phyloP scores from a whole-genome alignment of 2,888 invertebrate genomes.

The Ethmia dodecea region DNA sequence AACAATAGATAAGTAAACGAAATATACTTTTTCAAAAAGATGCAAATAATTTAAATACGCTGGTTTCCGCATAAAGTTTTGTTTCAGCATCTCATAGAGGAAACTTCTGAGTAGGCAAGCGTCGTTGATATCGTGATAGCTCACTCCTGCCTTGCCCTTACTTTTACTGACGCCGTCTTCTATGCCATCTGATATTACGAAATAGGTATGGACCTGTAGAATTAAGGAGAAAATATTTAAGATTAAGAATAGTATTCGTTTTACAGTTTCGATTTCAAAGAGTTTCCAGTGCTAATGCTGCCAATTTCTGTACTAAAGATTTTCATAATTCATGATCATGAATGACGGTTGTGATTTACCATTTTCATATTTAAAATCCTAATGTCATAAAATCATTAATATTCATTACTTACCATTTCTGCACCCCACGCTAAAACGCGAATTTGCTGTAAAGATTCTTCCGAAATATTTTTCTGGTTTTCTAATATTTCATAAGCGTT shows the following conservation, averaged over 20 bases:
- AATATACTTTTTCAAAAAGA: conserved; percentile 84
- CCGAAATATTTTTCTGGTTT: conserved; percentile 73
- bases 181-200: conserved; percentile 93
- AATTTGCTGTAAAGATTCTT: conserved; percentile 82
- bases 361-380: too few species aligned
- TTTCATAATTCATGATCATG: too few species aligned
- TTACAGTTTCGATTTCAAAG: too few species aligned
- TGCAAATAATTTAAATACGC: conserved; percentile 83
- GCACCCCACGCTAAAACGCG: conserved; percentile 91
- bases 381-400: too few species aligned
- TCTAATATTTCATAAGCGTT: conserved; percentile 81
- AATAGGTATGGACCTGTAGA: conserved; percentile 88
- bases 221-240: too few species aligned
- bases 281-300: too few species aligned
- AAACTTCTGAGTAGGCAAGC: conserved; percentile 83
- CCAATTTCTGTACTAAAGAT: too few species aligned
- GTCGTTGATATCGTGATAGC: conserved; percentile 88
- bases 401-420: conserved; percentile 83
- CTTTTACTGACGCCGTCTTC: conserved; percentile 91
- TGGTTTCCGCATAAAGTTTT: conserved; percentile 80
- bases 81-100: conserved; percentile 81
- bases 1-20: not conserved
- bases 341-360: too few species aligned
- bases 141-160: conserved; percentile 86
- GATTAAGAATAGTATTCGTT: too few species aligned